A percentile compares a stretch with the other conserved stretches of the same genome.
phyloP scores from a whole-genome alignment of 30 jellyfish, hydroid and myxozoan genomes.

The Rhopilema esculentum region DNA sequence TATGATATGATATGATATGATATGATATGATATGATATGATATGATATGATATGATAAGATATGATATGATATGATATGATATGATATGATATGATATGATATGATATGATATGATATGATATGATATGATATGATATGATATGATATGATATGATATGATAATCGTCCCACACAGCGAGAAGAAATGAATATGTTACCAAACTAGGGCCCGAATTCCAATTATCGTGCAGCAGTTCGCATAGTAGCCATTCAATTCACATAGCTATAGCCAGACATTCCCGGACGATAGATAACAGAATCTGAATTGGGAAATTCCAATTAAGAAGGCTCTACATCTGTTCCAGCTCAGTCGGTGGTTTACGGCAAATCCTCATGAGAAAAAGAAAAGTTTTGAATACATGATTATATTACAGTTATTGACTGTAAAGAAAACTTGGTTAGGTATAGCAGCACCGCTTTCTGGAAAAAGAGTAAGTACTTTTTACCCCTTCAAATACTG shows the following conservation, averaged over 20 bases:
- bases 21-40: not conserved
- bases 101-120: not conserved
- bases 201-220: too few relatives aligned
- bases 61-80: not conserved
- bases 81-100: not conserved
- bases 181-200: too few relatives aligned
- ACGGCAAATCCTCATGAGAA: not conserved
- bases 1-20: not conserved
- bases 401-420: not conserved
- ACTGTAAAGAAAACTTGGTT: not conserved
- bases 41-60: not conserved
- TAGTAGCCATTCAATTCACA: not conserved
- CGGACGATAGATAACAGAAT: not conserved
- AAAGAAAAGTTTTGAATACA: not conserved
- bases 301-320: not conserved
- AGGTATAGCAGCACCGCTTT: not conserved
- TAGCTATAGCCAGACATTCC: not conserved
- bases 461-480: too few relatives aligned
- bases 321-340: not conserved
- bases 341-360: not conserved
- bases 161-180: too few relatives aligned
- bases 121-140: not conserved
- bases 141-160: too few relatives aligned
- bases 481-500: too few relatives aligned
- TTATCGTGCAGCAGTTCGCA: too few relatives aligned